phyloP scores from a whole-genome alignment of 2,888 invertebrate genomes.

The Orthosia incerta region DNA sequence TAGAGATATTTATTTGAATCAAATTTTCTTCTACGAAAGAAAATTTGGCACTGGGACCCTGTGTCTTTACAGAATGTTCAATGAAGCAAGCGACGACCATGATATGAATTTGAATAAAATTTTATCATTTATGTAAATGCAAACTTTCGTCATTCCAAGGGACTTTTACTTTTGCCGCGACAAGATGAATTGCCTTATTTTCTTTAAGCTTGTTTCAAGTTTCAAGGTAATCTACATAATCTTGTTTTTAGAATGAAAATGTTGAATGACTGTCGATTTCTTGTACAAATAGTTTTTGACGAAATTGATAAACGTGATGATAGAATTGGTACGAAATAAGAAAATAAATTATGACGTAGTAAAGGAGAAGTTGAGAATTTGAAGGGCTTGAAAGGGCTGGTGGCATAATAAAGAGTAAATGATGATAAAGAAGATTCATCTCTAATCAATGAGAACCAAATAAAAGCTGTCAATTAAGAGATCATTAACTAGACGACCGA shows the following conservation, averaged over 20 bases:
- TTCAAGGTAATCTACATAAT: conserved; percentile 48
- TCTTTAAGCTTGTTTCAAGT: conserved; percentile 23
- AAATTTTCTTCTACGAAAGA: too few species aligned
- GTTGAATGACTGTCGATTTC: conserved; percentile 28
- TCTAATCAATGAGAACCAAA: too few species aligned
- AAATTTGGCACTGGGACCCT: too few species aligned
- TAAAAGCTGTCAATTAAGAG: too few species aligned
- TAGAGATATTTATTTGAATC: too few species aligned
- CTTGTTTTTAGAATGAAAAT: conserved; percentile 15
- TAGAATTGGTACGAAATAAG: too few species aligned
- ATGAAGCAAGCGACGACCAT: neutral
- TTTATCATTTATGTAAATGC: conserved; percentile 16
- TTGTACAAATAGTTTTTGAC: neutral
- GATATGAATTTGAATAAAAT: neutral
- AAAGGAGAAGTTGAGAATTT: too few species aligned
- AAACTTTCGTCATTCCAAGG: conserved; percentile 45
- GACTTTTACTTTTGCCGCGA: conserved; percentile 61
- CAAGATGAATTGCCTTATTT: conserved; percentile 47
- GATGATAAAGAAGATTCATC: too few species aligned
- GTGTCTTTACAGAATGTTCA: neutral
- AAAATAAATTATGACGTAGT: too few species aligned
- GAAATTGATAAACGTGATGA: neutral
- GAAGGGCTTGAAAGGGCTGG: too few species aligned
- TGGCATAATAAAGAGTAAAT: too few species aligned
- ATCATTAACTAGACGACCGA: too few species aligned